Base-by-base conservation (phyloP, 2,888 invertebrate species). In the Aphodius sticticus region DNA sequence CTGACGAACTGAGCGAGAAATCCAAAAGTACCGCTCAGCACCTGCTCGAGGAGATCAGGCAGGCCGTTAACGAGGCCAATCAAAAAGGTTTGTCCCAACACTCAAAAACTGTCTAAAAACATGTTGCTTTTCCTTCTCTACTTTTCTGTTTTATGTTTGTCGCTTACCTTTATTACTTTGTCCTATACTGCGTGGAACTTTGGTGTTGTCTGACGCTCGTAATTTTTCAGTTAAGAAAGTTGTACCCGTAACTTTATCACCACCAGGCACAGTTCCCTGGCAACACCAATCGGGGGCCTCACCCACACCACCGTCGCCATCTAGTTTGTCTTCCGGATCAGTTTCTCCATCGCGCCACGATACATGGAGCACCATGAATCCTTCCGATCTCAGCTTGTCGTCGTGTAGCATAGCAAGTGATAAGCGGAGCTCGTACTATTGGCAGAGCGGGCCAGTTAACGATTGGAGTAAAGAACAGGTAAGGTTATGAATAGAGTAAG, bases 11-110 rank as follows among this genome's bases (percentile, higher is more conserved):
- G 83, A 92, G 92, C 87, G 89, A 88, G 78, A 89, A 86, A 91
- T 91, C 89, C 91, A 91, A 87, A 90, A 81, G 79, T 26, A 89
- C 93, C 92, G 89, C 94, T 93, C 95, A 96, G 90, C 94, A 95
- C 87, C 92, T 96, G 84, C 94, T 96, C 84, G 96, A 96, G 89
- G 96, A 96, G 92, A 96, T 96, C 86, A 92, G 96, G 82, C 95
- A 95, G 89, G 96, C 96, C 85, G 96, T 96, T 86, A 95, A 93
- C 89, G 96, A 96, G 90, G 96, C 96, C 84, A 96, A 95, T 91
- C 95, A 95, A 83, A 93, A 95, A 94, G 96, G 96, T 96, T 90
- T 83, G 81, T 80, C 38, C 36, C n/a, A 6, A 74, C 16, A 6
- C 53, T 53, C 53, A 53, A 53, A 53, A 53, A 26, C 6, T 16